phyloP scores from a whole-genome alignment of 2,113 vertebrate species.

The Oreochromis spilurus region DNA sequence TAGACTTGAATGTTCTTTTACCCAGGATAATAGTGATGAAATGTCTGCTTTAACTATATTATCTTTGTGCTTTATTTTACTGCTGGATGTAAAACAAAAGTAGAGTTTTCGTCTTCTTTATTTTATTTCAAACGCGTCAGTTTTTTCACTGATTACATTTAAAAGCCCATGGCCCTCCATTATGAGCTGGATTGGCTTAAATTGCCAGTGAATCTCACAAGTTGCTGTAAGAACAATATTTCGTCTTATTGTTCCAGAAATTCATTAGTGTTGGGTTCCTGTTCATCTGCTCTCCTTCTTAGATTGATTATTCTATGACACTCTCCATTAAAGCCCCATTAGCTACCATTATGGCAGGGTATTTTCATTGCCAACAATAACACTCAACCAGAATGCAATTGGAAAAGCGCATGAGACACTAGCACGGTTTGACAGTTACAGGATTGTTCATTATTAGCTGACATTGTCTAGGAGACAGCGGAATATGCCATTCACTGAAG shows the following conservation, averaged over 20 bases:
- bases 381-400: constrained; percentile 26
- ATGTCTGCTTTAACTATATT: background rate
- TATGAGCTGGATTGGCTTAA: background rate
- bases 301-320: constrained; percentile 62
- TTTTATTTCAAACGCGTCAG: background rate
- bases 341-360: constrained; percentile 55
- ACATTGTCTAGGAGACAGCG: constrained; percentile 50
- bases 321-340: constrained; percentile 67
- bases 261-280: constrained; percentile 42
- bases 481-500: constrained; percentile 44
- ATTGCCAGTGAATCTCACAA: constrained; percentile 3
- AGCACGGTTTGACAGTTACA: constrained; percentile 47
- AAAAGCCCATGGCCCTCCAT: background rate
- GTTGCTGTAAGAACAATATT: constrained; percentile 37
- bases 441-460: constrained; percentile 62
- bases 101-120: background rate
- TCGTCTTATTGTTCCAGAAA: constrained; percentile 34
- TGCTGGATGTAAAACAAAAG: background rate
- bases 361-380: constrained; percentile 61
- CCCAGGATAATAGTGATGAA: background rate
- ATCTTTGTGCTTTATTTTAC: background rate
- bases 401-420: constrained; percentile 18
- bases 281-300: constrained; percentile 20
- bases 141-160: constrained; percentile 24
- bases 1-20: background rate